Evolutionary conservation across 2,113 vertebrate genomes (phyloP).

Genomic region (Leptosomus discolor): DNA sequence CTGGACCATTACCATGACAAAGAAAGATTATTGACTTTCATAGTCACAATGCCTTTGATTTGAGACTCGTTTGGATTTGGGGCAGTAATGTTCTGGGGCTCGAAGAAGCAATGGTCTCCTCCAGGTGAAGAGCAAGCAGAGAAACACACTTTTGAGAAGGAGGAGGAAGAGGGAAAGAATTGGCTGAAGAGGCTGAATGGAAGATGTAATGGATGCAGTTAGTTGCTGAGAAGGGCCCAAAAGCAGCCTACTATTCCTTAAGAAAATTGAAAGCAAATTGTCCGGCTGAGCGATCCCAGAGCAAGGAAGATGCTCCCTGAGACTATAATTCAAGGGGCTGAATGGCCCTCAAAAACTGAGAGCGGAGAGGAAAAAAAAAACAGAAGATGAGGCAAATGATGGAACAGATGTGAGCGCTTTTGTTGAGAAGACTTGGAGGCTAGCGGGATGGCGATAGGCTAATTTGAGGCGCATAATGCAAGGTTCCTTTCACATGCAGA

Average conservation of each 20-base stretch:
- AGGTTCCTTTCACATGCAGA: constrained; percentile 81
- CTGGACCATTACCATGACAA: constrained; percentile 75
- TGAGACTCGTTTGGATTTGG: constrained; percentile 66
- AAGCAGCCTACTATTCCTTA: not conserved
- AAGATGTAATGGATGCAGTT: constrained; percentile 47
- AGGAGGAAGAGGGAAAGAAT: constrained; percentile 52
- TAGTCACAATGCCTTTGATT: constrained; percentile 79
- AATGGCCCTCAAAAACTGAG: constrained; percentile 75
- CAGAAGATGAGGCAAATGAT: constrained; percentile 66
- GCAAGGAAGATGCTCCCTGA: constrained; percentile 50
- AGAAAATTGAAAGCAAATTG: constrained; percentile 51
- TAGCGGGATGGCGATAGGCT: constrained; percentile 71
- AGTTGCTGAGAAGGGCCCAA: not conserved
- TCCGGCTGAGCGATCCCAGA: constrained; percentile 30
- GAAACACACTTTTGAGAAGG: not conserved
- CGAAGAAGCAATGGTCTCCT: not conserved
- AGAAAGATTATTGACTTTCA: constrained; percentile 82
- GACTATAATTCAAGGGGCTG: constrained; percentile 81
- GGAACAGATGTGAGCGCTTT: constrained; percentile 76
- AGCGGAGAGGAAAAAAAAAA: not conserved
- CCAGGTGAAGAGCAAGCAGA: constrained; percentile 51
- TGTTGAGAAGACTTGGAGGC: constrained; percentile 68
- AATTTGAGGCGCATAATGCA: constrained; percentile 73
- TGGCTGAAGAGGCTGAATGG: not conserved
- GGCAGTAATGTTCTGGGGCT: constrained; percentile 13